Evolutionary conservation across 30 jellyfish, hydroid and myxozoan species (phyloP), one percentile per base, ranked within the genome.

Genomic region (Aurelia sp.): DNA sequence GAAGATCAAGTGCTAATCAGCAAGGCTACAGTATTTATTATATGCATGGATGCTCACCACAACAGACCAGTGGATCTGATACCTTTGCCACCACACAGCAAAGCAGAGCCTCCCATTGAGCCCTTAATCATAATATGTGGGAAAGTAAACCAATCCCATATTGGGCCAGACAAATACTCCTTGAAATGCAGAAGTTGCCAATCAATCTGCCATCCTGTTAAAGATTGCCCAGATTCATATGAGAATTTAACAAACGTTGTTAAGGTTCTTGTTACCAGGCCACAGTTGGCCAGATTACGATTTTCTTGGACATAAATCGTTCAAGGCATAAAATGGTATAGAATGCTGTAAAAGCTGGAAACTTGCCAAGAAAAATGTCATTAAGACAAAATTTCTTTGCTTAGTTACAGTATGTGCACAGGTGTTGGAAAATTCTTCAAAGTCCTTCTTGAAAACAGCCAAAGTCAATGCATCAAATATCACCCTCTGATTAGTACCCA

Each of bases 121-220:
- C 40, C 51, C n/a, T n/a, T n/a, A n/a, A n/a, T n/a, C 69, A 37
- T 31, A 21, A 35, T 31, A 47, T 47, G 51, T 19, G 69, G 40
- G 40, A 20, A 27, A 78, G 44, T 31, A 40, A 27, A 71, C 69
- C 12, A 82, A 70, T 33, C 92, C 92, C 11, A 82, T 16, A 0
- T 66, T 37, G 21, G 78, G n/a, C n/a, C 89, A 4, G 89, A 53
- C 20, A 89, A 89, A 13, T 31, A 0, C 6, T 20, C 44, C 21
- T 44, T 82, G 41, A 70, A 72, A 27, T 82, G 92, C 66, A 52
- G 35, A 40, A 27, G 77, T 52, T 82, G 87, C 71, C 78, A 63
- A 15, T 69, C 92, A 57, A 30, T 30, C 30, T 44, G 89, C 61
- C 92, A 82, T 60, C 50, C 69, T 27, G 44, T 68, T 48, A 27